A percentile compares a stretch with the other conserved stretches of the same genome.
phyloP scores from a whole-genome alignment of 2,113 vertebrate genomes.

The Apodemus sylvaticus region DNA sequence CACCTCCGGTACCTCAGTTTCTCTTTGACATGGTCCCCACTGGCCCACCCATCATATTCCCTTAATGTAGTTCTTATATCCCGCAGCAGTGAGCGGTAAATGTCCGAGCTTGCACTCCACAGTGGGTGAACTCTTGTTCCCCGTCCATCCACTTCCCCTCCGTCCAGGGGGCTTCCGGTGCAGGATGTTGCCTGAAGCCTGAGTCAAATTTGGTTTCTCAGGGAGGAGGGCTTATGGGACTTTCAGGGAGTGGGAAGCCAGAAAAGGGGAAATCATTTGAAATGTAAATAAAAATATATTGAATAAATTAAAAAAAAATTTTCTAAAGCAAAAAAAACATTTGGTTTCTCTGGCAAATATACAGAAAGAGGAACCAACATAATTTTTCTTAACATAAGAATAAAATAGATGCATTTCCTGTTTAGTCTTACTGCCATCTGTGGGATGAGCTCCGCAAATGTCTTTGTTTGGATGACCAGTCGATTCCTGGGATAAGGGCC shows the following conservation, averaged over 20 bases:
- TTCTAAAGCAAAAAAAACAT: too few relatives aligned
- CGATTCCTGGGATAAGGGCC: neutral
- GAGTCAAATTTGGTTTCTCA: neutral
- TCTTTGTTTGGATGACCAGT: neutral
- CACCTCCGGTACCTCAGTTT: neutral
- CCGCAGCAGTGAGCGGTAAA: too few relatives aligned
- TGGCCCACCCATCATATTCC: neutral
- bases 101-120: neutral
- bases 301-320: too few relatives aligned
- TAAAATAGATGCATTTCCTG: neutral
- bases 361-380: neutral
- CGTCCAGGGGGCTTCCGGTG: neutral
- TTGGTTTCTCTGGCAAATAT: neutral
- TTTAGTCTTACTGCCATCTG: constrained; percentile 1
- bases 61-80: neutral
- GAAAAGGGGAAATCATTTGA: too few relatives aligned
- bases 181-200: neutral
- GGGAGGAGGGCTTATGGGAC: too few relatives aligned
- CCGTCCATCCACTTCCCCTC: neutral
- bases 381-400: neutral
- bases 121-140: neutral
- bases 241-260: too few relatives aligned
- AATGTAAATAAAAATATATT: too few relatives aligned
- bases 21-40: neutral
- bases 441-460: neutral